Evolutionary conservation across 2,797 vertebrate species (phyloP).

Genomic region (Eupleurogrammus muticus): DNA sequence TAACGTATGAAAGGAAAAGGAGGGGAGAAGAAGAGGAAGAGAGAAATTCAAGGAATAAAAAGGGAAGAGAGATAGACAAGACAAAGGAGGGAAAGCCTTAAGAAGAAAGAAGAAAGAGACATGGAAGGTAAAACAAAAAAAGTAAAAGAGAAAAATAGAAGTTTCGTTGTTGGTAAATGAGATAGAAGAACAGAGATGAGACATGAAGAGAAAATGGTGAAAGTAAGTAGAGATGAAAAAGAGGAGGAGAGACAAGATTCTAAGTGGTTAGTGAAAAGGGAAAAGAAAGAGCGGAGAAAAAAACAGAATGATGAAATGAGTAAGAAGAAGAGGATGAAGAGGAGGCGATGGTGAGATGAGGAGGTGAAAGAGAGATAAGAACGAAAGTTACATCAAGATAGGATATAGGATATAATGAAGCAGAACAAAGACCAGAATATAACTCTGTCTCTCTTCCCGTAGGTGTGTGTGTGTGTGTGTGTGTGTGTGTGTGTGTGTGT

Average conservation of each 20-base stretch:
- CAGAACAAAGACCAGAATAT: conserved; percentile 58
- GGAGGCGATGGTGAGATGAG: neutral
- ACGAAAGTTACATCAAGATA: conserved; percentile 42
- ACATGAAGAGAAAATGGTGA: too few species aligned
- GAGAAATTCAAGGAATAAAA: neutral
- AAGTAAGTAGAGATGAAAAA: too few species aligned
- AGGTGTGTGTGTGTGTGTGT: conserved; percentile 29
- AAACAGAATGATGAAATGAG: too few species aligned
- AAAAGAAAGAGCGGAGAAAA: neutral
- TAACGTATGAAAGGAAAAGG: neutral
- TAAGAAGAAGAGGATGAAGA: rapidly evolving
- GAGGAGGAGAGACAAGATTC: too few species aligned
- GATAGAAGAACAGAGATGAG: neutral
- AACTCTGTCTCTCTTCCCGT: conserved; percentile 17
- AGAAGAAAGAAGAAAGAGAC: neutral
- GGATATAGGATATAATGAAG: conserved; percentile 64
- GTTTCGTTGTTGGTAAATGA: too few species aligned
- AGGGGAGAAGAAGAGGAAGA: neutral
- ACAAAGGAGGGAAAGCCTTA: neutral
- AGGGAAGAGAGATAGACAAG: neutral
- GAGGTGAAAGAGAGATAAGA: conserved; percentile 52
- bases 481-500: conserved; percentile 37
- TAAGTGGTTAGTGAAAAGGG: neutral
- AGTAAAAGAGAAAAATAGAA: too few species aligned
- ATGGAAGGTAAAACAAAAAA: too few species aligned